These are phyloP conservation scores for Brachyrhaphis roseni DNA, from an alignment of 2,797 vertebrate species.

Conservation along the genomic window DNA sequence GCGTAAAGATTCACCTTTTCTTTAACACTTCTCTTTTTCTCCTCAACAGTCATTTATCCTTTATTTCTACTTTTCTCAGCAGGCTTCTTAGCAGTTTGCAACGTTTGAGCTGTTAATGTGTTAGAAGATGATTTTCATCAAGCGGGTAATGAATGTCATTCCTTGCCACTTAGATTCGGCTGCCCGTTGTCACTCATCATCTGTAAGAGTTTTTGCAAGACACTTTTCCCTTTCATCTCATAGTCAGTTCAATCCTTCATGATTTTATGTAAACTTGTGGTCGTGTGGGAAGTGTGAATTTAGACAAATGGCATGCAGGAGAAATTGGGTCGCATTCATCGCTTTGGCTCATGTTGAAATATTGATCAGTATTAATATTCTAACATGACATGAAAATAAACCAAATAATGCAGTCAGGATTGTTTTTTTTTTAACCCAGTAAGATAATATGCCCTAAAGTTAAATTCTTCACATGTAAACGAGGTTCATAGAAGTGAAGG, in stretches of 20 bases:
- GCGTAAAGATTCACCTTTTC: background rate
- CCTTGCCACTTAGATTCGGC: background rate
- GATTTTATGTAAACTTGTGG: constrained; percentile 46
- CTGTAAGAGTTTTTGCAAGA: constrained; percentile 22
- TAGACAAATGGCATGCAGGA: constrained; percentile 11
- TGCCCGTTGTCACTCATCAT: constrained; percentile 34
- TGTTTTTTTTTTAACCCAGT: background rate
- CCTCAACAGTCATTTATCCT: background rate
- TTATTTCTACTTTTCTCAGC: background rate
- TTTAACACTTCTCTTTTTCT: background rate
- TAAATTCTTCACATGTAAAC: background rate
- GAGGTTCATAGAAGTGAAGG: background rate
- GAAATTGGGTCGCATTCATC: constrained; percentile 7
- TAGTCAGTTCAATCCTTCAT: constrained; percentile 43
- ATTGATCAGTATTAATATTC: constrained; percentile 1
- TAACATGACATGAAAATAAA: background rate
- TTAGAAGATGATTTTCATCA: constrained; percentile 4
- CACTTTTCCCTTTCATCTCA: constrained; percentile 34
- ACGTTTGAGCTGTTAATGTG: constrained; percentile 12
- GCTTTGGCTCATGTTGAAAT: background rate
- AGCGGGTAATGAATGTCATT: constrained; percentile 20
- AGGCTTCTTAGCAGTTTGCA: constrained; percentile 14
- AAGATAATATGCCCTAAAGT: background rate
- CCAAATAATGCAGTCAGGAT: background rate
- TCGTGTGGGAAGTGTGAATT: constrained; percentile 26